These are phyloP conservation scores for Ploceus nigricollis DNA, from an alignment of 2,113 vertebrate genomes.

Conservation along the genomic window DNA sequence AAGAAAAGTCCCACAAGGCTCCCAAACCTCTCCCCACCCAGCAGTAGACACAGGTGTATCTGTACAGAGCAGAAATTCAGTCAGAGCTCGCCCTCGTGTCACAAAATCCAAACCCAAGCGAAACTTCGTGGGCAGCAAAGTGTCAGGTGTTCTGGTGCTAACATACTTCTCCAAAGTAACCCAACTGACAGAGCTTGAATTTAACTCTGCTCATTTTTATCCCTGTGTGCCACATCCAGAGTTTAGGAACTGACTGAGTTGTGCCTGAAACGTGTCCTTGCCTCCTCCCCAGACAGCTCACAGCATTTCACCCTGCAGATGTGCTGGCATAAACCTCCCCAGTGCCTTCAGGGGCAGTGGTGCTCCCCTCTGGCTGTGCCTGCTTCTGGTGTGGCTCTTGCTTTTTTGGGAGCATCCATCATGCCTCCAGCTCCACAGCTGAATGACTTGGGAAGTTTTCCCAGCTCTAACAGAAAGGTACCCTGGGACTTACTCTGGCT, in stretches of 20 bases:
- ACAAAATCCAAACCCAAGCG: background rate
- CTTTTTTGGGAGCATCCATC: background rate
- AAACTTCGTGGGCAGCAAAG: background rate
- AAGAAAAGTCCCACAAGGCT: background rate
- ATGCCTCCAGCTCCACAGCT: background rate
- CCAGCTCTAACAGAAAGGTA: slow-evolving; percentile 21
- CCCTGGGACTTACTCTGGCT: slow-evolving; percentile 29
- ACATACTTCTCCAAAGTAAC: background rate
- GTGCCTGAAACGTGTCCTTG: accelerated
- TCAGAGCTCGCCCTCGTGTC: background rate
- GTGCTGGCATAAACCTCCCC: background rate
- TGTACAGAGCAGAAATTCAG: background rate
- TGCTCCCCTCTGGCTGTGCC: background rate
- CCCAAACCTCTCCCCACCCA: background rate
- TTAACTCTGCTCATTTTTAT: background rate
- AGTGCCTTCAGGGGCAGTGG: background rate
- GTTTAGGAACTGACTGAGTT: background rate
- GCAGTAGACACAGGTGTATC: accelerated
- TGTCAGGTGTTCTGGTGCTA: background rate
- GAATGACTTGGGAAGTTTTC: slow-evolving; percentile 20
- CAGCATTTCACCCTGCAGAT: background rate
- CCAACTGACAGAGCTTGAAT: background rate
- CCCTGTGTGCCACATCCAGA: background rate
- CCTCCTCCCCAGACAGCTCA: background rate
- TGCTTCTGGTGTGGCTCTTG: background rate